Percentiles rank a stretch among this genome's conserved stretches.
phyloP scores from a whole-genome alignment of 2,113 vertebrate genomes.

The Chlorodrepanis virens region DNA sequence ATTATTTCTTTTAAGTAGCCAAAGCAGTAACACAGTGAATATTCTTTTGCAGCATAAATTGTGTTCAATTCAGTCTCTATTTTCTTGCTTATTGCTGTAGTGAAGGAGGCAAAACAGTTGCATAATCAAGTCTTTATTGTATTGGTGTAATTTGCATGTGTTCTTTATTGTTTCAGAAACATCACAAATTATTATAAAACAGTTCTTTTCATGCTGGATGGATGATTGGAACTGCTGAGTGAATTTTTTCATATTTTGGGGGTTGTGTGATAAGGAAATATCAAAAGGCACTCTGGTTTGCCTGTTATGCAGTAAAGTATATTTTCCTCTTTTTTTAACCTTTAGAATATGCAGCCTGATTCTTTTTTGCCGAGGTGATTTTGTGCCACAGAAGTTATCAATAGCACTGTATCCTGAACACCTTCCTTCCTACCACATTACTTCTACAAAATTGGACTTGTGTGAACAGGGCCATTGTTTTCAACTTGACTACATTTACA shows the following conservation, averaged over 20 bases:
- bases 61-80: neutral
- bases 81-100: slow-evolving; percentile 11
- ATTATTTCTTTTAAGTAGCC: slow-evolving; percentile 14
- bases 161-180: slow-evolving; percentile 47
- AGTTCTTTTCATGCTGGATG: slow-evolving; percentile 20
- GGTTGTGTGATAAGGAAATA: neutral
- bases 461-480: neutral
- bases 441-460: neutral
- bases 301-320: neutral
- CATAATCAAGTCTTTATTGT: slow-evolving; percentile 36
- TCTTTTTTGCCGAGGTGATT: neutral
- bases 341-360: neutral
- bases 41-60: neutral
- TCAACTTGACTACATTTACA: neutral
- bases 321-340: neutral
- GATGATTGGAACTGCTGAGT: neutral
- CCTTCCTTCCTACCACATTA: neutral
- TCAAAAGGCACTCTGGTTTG: neutral
- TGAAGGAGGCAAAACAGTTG: slow-evolving; percentile 5
- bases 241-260: neutral
- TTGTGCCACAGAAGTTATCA: neutral
- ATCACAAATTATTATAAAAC: slow-evolving; percentile 37
- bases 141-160: slow-evolving; percentile 31
- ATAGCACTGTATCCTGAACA: neutral
- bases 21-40: neutral